phyloP scores from a whole-genome alignment of 2,113 vertebrate species.

The Dicentrarchus labrax region DNA sequence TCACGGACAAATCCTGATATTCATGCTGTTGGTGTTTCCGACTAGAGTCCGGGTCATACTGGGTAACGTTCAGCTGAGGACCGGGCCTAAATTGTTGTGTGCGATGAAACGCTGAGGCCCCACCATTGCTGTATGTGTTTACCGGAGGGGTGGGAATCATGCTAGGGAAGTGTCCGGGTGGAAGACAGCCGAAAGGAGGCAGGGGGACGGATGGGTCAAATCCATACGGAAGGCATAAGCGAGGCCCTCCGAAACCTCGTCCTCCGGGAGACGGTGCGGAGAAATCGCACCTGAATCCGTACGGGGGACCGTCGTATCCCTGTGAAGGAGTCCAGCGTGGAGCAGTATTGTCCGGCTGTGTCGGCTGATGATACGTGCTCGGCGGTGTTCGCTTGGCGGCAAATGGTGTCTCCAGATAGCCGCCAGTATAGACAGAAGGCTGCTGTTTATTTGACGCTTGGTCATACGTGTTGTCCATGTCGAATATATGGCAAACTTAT shows the following conservation, averaged over 20 bases:
- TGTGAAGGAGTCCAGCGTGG: constrained; percentile 22
- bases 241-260: constrained; percentile 7
- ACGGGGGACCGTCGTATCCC: constrained; percentile 21
- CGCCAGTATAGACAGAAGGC: neutral
- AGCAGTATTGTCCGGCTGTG: neutral
- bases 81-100: neutral
- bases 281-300: constrained; percentile 11
- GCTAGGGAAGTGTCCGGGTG: neutral
- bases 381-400: neutral
- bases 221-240: constrained; percentile 16
- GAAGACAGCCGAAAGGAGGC: constrained; percentile 57
- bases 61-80: neutral
- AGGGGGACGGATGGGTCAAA: constrained; percentile 75
- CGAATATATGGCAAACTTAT: neutral
- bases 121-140: neutral
- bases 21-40: constrained; percentile 9
- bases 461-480: constrained; percentile 33
- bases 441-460: neutral
- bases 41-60: neutral
- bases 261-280: neutral
- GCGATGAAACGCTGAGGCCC: neutral
- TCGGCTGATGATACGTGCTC: neutral
- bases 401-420: constrained; percentile 16
- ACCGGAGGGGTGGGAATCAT: neutral
- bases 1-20: neutral